Conservation (phyloP, 2,113 vertebrate species). For the Actenoides lindsayi region DNA sequence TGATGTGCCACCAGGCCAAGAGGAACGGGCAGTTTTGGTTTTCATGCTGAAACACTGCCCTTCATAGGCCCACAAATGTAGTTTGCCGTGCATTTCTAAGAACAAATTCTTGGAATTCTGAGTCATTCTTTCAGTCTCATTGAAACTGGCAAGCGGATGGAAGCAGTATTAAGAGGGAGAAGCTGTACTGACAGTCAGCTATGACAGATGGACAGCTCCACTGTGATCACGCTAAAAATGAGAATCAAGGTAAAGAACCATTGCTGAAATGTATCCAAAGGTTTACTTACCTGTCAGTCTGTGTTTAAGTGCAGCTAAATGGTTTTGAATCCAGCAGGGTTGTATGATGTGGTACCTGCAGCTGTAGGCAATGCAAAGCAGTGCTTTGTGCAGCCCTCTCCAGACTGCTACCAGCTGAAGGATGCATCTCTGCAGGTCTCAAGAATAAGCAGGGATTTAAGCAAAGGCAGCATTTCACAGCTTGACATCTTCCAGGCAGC, state of each 20-base stretch:
- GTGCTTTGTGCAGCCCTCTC: neutral
- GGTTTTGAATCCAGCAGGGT: neutral
- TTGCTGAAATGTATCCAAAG: neutral
- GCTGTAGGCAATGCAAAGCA: neutral
- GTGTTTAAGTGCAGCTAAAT: neutral
- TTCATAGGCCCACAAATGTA: neutral
- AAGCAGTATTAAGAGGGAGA: neutral
- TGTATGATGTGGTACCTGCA: neutral
- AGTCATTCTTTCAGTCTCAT: neutral
- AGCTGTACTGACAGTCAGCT: neutral
- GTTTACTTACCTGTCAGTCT: neutral
- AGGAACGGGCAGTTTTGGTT: neutral
- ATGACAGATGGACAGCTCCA: neutral
- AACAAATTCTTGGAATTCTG: neutral
- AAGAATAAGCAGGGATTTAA: neutral
- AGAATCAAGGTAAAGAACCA: neutral
- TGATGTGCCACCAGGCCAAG: neutral
- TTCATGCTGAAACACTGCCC: neutral
- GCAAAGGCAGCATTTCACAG: neutral
- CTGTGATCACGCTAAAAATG: neutral
- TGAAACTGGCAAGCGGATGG: constrained; percentile 16
- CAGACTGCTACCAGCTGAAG: neutral
- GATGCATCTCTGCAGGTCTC: neutral
- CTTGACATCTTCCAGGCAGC: neutral
- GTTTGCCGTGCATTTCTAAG: neutral